Evolutionary conservation across 1,140 invertebrate genomes (phyloP), one percentile per base, ranked within the genome.

Genomic region (Drosophila repleta): DNA sequence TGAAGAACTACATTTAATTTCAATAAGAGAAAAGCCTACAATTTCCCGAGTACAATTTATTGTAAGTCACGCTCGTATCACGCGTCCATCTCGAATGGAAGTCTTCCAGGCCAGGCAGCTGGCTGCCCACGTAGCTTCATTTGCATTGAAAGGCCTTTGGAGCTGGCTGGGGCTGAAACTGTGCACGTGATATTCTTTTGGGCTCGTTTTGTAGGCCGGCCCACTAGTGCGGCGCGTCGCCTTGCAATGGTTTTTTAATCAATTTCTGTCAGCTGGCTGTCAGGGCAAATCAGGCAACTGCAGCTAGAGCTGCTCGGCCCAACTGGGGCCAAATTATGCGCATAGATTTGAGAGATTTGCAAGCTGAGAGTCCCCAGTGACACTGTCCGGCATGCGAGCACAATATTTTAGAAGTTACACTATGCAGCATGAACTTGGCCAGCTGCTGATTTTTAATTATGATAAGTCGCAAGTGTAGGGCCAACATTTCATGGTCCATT

Each of bases 191-290:
- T 77, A 81, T 81, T 82, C 76, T 64, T 65, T 65, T 48, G 48
- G 35, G 37, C 35, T 41, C 43, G 45, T 75, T 75, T 74, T 80
- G 66, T 71, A 66, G 76, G 64, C 76, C 71, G 79, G 67, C 80
- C 81, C 76, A 84, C 68, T 67, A 69, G 43, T 46, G 58, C 1
- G 26, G 6, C 26, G 26, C 58, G 29, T 68, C 56, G 77, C 65
- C 79, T 74, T 62, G 75, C 57, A 70, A 75, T 66, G 57, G 37
- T 71, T 76, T 83, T 83, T 83, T 83, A 83, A 83, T 83, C 79
- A 88, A 87, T 88, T 87, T 82, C 82, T 87, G 82, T 87, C 82
- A 87, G 83, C 87, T 74, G 67, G 48, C 78, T 87, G 82, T 88
- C 82, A 82, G 74, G 60, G 74, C 60, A 74, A 76, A 56, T 79